Evolutionary conservation across 2,888 invertebrate species (phyloP).

Genomic region (Polietes domitor): DNA sequence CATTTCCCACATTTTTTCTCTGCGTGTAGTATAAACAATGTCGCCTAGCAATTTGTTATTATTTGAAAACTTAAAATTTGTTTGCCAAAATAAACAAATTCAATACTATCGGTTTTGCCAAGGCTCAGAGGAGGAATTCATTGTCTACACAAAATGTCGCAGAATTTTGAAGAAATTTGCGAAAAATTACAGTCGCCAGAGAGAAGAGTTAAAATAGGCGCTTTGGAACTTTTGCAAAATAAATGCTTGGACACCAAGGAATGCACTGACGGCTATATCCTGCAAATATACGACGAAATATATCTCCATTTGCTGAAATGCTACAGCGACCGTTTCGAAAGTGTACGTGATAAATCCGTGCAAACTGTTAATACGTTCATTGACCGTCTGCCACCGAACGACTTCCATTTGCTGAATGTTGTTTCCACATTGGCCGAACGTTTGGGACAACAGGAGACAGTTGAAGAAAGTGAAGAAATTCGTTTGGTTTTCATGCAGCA

Average conservation of each 20-base stretch:
- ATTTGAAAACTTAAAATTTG: slow-evolving; percentile 28
- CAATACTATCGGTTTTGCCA: too few relatives aligned
- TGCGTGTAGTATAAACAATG: too few relatives aligned
- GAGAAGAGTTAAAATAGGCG: slow-evolving; percentile 69
- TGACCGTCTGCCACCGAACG: slow-evolving; percentile 83
- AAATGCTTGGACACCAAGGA: slow-evolving; percentile 48
- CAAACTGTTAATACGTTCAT: slow-evolving; percentile 74
- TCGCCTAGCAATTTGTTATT: slow-evolving; percentile 52
- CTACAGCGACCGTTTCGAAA: slow-evolving; percentile 79
- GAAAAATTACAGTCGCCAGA: slow-evolving; percentile 69
- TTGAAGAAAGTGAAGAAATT: slow-evolving; percentile 89
- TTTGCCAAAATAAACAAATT: slow-evolving; percentile 27
- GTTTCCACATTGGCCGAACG: slow-evolving; percentile 89
- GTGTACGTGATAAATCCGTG: slow-evolving; percentile 75
- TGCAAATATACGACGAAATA: slow-evolving; percentile 74
- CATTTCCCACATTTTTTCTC: too few relatives aligned
- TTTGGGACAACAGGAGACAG: slow-evolving; percentile 88
- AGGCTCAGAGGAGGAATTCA: too few relatives aligned
- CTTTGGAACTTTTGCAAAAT: slow-evolving; percentile 66
- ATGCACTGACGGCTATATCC: slow-evolving; percentile 57
- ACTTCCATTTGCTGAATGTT: slow-evolving; percentile 88
- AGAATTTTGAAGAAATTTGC: slow-evolving; percentile 68
- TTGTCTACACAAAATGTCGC: slow-evolving; percentile 46
- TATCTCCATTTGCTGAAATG: slow-evolving; percentile 79
- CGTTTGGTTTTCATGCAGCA: slow-evolving; percentile 86